phyloP scores from a whole-genome alignment of 2,113 vertebrate species.

The Carlito syrichta region DNA sequence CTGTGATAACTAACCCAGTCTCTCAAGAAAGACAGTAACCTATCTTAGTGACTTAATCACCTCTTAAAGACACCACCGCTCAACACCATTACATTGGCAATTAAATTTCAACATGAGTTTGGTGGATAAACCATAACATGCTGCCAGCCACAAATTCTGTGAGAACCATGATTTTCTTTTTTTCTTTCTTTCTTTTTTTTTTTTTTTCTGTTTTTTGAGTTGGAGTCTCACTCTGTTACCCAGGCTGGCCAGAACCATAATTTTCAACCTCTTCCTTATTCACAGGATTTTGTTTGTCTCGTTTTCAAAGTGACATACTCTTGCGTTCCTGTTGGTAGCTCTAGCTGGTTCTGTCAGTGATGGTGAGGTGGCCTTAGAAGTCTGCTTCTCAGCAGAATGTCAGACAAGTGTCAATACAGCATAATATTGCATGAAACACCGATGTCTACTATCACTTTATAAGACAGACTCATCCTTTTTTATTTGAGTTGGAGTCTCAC shows the following conservation, averaged over 20 bases:
- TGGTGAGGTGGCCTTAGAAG: background rate
- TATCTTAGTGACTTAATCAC: background rate
- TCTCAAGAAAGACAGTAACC: background rate
- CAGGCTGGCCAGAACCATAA: background rate
- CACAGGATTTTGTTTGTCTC: background rate
- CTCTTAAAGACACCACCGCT: background rate
- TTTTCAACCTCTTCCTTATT: background rate
- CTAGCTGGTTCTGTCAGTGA: background rate
- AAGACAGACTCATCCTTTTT: too few relatives aligned
- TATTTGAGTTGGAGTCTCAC: too few relatives aligned
- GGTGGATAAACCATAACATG: background rate
- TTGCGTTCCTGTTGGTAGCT: background rate
- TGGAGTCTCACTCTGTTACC: too few relatives aligned
- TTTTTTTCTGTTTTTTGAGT: too few relatives aligned
- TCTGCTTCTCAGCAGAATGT: background rate
- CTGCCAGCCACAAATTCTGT: background rate
- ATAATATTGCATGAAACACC: background rate
- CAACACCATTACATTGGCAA: background rate
- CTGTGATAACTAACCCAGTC: background rate
- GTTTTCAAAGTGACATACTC: background rate
- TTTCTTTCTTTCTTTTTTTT: too few relatives aligned
- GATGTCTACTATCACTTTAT: background rate
- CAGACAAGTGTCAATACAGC: background rate
- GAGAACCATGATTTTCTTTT: background rate
- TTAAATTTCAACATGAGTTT: background rate